Conservation (phyloP, 2,888 invertebrate species). For the Pachliopta kotzebuea region DNA sequence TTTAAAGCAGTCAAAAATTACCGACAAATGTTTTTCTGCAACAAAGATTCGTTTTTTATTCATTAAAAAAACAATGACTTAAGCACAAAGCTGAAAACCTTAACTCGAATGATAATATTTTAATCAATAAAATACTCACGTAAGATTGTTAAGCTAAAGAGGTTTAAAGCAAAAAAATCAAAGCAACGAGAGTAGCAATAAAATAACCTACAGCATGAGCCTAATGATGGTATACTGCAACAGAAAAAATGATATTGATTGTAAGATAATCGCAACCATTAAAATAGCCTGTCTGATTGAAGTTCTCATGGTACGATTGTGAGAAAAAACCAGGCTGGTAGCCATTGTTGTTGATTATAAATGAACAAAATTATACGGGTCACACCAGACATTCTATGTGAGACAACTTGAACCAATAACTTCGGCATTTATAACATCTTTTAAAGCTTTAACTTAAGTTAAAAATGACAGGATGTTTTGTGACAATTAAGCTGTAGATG, state of each 20-base stretch:
- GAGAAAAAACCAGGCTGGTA: slow-evolving; percentile 43
- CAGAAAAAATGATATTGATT: slow-evolving; percentile 53
- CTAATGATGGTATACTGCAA: slow-evolving; percentile 47
- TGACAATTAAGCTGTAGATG: no score
- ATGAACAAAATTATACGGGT: slow-evolving; percentile 25
- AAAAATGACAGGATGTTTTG: no score
- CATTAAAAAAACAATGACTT: neutral
- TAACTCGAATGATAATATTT: no score
- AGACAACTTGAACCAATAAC: neutral
- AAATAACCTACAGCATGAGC: slow-evolving; percentile 34
- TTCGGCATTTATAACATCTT: neutral
- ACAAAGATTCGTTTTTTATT: no score
- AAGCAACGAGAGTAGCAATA: slow-evolving; percentile 35
- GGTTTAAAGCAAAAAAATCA: slow-evolving; percentile 18
- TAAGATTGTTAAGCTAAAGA: slow-evolving; percentile 30
- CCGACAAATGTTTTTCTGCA: no score
- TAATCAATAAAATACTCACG: slow-evolving; percentile 4
- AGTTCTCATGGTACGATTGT: slow-evolving; percentile 62
- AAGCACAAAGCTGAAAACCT: no score
- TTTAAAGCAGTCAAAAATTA: no score
- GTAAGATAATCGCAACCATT: slow-evolving; percentile 58
- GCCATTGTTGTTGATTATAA: slow-evolving; percentile 26
- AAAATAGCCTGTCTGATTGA: slow-evolving; percentile 66
- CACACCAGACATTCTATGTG: slow-evolving; percentile 2
- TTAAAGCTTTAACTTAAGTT: neutral